Evolutionary conservation across 2,797 vertebrate genomes (phyloP).

Genomic region (Lepidocolaptes lacrymiger): DNA sequence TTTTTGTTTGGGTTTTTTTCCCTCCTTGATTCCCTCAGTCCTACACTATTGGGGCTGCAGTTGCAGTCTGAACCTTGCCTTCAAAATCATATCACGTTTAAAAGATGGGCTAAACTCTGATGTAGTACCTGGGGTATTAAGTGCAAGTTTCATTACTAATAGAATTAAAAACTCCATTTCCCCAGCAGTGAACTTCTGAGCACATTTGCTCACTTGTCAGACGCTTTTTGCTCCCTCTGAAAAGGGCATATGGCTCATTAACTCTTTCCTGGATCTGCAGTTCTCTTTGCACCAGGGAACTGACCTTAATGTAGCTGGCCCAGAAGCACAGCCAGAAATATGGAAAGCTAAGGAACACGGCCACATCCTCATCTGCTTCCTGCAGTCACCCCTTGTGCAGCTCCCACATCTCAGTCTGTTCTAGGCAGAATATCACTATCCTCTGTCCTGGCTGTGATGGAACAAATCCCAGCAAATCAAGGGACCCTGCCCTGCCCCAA

Average conservation of each 20-base stretch:
- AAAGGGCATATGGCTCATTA: not conserved
- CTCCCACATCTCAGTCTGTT: not conserved
- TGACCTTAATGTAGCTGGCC: not conserved
- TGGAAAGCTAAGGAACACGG: not conserved
- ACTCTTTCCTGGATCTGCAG: not conserved
- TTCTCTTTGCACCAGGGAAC: not conserved
- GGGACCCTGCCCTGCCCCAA: not conserved
- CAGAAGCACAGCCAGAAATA: not conserved
- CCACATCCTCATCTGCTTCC: not conserved
- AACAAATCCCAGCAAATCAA: not conserved
- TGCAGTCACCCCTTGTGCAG: not conserved
- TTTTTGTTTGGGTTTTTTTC: not conserved
- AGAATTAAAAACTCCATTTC: not conserved
- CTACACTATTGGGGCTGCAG: not conserved
- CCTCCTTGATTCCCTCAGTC: not conserved
- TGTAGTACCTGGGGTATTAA: not conserved
- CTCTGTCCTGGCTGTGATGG: rapidly evolving
- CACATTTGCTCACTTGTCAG: not conserved
- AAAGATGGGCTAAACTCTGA: not conserved
- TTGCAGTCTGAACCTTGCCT: not conserved
- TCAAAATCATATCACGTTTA: not conserved
- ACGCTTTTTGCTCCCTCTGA: not conserved
- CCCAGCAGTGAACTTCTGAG: not conserved
- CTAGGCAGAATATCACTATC: not conserved
- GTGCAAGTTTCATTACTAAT: not conserved